phyloP scores from a whole-genome alignment of 2,113 vertebrate genomes.

The Mastomys natalensis region DNA sequence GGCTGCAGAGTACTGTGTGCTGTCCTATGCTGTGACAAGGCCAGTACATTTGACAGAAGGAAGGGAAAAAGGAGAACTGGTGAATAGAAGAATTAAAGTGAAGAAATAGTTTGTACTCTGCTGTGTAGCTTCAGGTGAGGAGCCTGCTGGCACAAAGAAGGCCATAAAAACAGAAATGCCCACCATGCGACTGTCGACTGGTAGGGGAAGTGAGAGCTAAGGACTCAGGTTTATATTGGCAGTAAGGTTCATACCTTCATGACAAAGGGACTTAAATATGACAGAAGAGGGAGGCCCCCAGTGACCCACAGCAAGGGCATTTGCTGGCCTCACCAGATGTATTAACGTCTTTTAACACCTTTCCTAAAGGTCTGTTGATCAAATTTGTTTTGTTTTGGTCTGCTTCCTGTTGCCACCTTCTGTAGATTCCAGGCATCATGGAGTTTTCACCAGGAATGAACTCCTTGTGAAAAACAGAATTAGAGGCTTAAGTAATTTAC shows the following conservation, averaged over 20 bases:
- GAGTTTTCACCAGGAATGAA: not conserved
- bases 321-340: not conserved
- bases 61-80: not conserved
- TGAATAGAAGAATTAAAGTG: constrained; percentile 14
- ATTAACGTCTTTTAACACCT: not conserved
- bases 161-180: not conserved
- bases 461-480: not conserved
- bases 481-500: not conserved
- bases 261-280: not conserved
- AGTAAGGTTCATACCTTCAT: not conserved
- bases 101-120: not conserved
- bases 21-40: not conserved
- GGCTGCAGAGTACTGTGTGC: not conserved
- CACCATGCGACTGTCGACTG: not conserved
- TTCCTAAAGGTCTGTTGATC: not conserved
- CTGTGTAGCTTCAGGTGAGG: not conserved
- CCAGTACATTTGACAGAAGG: not conserved
- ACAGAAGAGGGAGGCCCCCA: not conserved
- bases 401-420: not conserved
- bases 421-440: not conserved
- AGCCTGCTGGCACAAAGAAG: not conserved
- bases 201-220: not conserved
- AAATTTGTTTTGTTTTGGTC: constrained; percentile 32
- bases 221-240: not conserved
- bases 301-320: not conserved